A percentile compares a stretch with the other conserved stretches of the same genome.
phyloP scores from a whole-genome alignment of 92 coral and sea anemone genomes.

The Zoanthus sociatus region DNA sequence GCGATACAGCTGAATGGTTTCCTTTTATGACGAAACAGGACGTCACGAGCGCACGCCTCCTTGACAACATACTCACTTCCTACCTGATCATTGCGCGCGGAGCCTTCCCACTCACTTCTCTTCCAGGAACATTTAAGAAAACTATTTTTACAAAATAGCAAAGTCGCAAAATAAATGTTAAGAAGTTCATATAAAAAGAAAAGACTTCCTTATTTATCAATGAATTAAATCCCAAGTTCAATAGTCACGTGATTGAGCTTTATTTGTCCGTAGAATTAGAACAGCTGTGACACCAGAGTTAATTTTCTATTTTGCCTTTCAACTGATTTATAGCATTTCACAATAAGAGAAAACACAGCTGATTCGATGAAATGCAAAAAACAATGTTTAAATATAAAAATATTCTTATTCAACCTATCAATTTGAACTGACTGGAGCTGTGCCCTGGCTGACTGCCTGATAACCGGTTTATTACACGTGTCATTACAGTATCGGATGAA shows the following conservation, averaged over 20 bases:
- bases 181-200: not conserved
- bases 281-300: constrained; percentile 16
- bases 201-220: not conserved
- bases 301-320: not conserved
- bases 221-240: constrained; percentile 1
- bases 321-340: not conserved
- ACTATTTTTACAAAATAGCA: not conserved
- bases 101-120: no score
- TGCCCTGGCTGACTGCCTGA: not conserved
- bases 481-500: not conserved
- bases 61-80: not conserved
- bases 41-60: constrained; percentile 28
- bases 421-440: not conserved
- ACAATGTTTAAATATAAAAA: not conserved
- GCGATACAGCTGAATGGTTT: constrained; percentile 31
- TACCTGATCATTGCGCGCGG: not conserved
- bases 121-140: not conserved
- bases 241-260: constrained; percentile 22
- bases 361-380: not conserved
- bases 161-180: not conserved
- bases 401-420: no score
- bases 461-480: not conserved
- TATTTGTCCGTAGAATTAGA: not conserved
- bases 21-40: constrained; percentile 40
- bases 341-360: constrained; percentile 2